Evolutionary conservation across 2,888 invertebrate species (phyloP).

Genomic region (Alviniconcha strummeri): DNA sequence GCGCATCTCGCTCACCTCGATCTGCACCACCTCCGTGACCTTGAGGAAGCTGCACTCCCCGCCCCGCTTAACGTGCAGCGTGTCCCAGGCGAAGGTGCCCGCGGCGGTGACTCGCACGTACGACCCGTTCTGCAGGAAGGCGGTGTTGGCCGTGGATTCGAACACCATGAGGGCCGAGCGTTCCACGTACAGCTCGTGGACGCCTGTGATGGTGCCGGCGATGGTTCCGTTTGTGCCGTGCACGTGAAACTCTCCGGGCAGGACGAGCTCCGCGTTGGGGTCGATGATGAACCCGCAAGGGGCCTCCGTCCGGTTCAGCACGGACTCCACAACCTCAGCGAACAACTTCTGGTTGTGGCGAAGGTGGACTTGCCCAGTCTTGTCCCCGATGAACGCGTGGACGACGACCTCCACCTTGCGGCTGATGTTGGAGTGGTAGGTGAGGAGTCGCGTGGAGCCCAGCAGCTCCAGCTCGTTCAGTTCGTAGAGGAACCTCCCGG

Average conservation of each 20-base stretch:
- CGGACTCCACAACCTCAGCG: constrained; percentile 59
- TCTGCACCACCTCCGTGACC: constrained; percentile 41
- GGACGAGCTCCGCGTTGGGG: constrained; percentile 51
- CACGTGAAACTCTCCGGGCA: constrained; percentile 58
- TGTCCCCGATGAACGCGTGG: constrained; percentile 60
- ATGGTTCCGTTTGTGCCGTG: constrained; percentile 60
- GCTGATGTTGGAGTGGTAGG: constrained; percentile 50
- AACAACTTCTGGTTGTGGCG: constrained; percentile 52
- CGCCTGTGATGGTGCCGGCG: constrained; percentile 55
- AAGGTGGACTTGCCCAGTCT: constrained; percentile 56
- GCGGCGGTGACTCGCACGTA: constrained; percentile 46
- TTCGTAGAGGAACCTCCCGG: constrained; percentile 49
- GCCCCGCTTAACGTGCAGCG: constrained; percentile 51
- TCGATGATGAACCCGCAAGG: constrained; percentile 61
- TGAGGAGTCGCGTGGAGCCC: constrained; percentile 51
- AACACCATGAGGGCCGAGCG: constrained; percentile 47
- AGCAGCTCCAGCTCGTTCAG: constrained; percentile 61
- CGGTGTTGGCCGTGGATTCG: constrained; percentile 56
- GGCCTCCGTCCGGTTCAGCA: constrained; percentile 57
- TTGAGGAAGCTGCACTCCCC: constrained; percentile 51
- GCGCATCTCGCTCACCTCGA: constrained; percentile 51
- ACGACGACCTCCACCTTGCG: constrained; percentile 48
- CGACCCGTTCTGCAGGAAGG: constrained; percentile 50
- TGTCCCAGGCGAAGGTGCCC: constrained; percentile 56
- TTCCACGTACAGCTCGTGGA: constrained; percentile 55